These are phyloP conservation scores for Balaeniceps rex DNA, from an alignment of 2,113 vertebrate genomes.

Conservation along the genomic window DNA sequence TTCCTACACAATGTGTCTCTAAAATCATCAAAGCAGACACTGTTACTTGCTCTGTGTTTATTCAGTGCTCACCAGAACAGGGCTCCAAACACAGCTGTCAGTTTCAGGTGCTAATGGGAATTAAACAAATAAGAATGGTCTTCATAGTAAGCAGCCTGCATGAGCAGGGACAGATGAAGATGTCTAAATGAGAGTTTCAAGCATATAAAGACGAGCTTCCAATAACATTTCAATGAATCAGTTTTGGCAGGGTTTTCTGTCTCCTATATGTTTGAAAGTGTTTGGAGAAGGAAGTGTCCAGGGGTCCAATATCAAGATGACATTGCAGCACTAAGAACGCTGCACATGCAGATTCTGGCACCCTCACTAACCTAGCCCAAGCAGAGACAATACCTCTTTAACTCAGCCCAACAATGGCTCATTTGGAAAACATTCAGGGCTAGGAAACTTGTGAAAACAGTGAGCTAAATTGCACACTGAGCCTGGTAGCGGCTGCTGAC, in stretches of 20 bases:
- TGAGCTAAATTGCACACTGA: constrained; percentile 66
- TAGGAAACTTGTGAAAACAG: constrained; percentile 68
- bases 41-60: neutral
- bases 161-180: neutral
- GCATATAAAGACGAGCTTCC: neutral
- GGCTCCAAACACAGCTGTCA: neutral
- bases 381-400: constrained; percentile 58
- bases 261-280: neutral
- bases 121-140: neutral
- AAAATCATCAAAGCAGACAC: neutral
- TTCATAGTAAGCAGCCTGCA: neutral
- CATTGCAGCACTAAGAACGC: neutral
- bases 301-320: constrained; percentile 5
- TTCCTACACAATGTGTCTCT: neutral
- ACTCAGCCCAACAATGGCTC: constrained; percentile 57
- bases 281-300: constrained; percentile 9
- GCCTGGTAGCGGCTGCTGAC: constrained; percentile 66
- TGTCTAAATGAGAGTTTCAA: neutral
- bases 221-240: neutral
- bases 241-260: neutral
- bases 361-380: neutral
- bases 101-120: neutral
- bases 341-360: constrained; percentile 17
- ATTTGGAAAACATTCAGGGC: constrained; percentile 56
- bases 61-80: neutral